Conservation (phyloP, 2,113 vertebrate genomes). For the Hippocampus barbouri region DNA sequence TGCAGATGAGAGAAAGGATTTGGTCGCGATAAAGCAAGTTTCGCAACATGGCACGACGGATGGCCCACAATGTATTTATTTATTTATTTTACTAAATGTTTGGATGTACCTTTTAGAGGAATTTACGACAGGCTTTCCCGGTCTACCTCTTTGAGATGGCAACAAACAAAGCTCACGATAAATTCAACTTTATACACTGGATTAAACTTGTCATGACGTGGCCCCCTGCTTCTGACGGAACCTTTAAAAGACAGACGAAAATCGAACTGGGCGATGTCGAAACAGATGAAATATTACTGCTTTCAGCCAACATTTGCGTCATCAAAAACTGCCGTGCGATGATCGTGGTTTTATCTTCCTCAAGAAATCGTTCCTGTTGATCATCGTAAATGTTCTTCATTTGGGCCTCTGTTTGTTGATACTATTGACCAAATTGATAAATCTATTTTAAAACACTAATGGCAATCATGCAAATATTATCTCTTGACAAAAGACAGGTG, state of each 20-base stretch:
- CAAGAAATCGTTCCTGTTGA: neutral
- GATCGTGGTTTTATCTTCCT: neutral
- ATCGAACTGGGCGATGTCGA: neutral
- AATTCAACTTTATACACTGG: neutral
- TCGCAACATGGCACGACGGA: neutral
- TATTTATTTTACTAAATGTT: neutral
- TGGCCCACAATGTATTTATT: neutral
- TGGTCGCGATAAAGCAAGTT: neutral
- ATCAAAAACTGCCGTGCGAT: neutral
- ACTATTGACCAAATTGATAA: neutral
- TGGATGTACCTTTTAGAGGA: neutral
- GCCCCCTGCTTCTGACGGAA: neutral
- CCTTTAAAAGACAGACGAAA: neutral
- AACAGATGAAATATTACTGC: neutral
- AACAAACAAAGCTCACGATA: neutral
- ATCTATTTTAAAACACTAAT: neutral
- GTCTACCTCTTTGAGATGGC: conserved; percentile 2
- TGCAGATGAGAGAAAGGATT: neutral
- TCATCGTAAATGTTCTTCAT: neutral
- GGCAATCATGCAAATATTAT: neutral
- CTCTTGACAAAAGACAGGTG: conserved; percentile 20
- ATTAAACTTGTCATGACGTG: neutral
- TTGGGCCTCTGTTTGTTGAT: neutral
- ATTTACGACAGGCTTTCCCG: neutral
- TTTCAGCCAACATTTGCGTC: conserved; percentile 7